Evolutionary conservation across 1,140 invertebrate genomes (phyloP), one percentile per base, ranked within the genome.

Genomic region (Anadara kagoshimensis): DNA sequence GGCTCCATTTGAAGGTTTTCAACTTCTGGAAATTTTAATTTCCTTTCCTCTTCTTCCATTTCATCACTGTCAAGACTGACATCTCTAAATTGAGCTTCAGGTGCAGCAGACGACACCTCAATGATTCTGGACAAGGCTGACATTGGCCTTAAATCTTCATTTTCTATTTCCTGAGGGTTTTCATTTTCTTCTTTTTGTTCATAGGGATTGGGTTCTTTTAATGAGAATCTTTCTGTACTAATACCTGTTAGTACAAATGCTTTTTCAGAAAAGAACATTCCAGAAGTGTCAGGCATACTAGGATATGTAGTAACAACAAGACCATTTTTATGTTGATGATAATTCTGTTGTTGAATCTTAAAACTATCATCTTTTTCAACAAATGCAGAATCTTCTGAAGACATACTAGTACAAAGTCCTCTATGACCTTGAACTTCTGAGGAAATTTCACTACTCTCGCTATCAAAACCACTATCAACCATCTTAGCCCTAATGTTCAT

Each of bases 401-500:
- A 62, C 45, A 62, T 54, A 51, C 44, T 71, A 36, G 29, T 36
- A 36, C 7, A 36, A 36, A 36, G 29, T 36, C 29, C 29, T 29
- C 64, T 18, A 54, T 72, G 47, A 61, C 69, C 53, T 26, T 67
- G 75, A 65, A 20, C 74, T 64, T 83, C 73, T 20, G 76, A 83
- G 20, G 76, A 78, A 47, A 78, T 76, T 53, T 84, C 83, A 73
- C 83, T 85, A 58, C 78, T 81, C 53, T 73, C 82, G 70, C 80
- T 86, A 53, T 86, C 85, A 75, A 86, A 86, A 41, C 85, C 85
- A 73, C 85, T 86, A 67, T 86, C 85, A 20, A 83, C 75, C 24
- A 78, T 49, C 56, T 70, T 80, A 29, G 56, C 66, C 67, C 14
- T 69, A 10, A 56, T 24, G n/a, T 51, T 45, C n/a, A 67, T 61